Evolutionary conservation across 2,888 invertebrate genomes (phyloP), one percentile per base, ranked within the genome.

Genomic region (Seira sanloemensis): DNA sequence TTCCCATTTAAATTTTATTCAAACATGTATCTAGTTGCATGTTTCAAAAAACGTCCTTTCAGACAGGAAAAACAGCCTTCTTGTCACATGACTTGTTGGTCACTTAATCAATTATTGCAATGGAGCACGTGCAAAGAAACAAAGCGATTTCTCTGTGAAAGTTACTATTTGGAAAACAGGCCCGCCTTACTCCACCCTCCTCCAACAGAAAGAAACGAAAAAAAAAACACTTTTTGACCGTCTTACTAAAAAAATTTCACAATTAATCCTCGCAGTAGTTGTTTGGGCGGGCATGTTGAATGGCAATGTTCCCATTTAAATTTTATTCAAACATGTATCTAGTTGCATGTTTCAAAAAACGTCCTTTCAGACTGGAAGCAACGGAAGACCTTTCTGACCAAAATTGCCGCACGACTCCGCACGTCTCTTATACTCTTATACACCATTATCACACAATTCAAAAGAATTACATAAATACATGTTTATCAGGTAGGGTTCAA

Each of bases 131-230:
- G 19, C 12, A n/a, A n/a, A n/a, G 21, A 62, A 21, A 23, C 62
- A 2, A 62, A 50, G 50, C 50, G 50, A 50, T 50, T n/a, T n/a
- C n/a, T n/a, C n/a, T n/a, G n/a, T 37, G 12, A 9, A 37, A 12
- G 5, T 37, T 12, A 37, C 37, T 37, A 12, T 37, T 9, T 5
- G 23, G 21, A 21, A 21, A 19, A 21, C 2, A 62, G 2, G 62
- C 62, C 62, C 62, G 62, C 23, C 62, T n/a, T 62, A 62, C 62
- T 62, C 62, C 62, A 62, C 62, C 62, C 62, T 62, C 62, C 62
- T 62, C 62, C 62, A 50, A 19, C 5, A 62, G 19, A 62, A 2
- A 4, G 19, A 21, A 12, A 50, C 12, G 21, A 21, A 62, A 9
- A n/a, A n/a, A n/a, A 62, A 62, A n/a, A n/a, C n/a, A n/a, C n/a